Evolutionary conservation across 1,140 invertebrate species (phyloP).

Genomic region (Dreissena polymorpha): DNA sequence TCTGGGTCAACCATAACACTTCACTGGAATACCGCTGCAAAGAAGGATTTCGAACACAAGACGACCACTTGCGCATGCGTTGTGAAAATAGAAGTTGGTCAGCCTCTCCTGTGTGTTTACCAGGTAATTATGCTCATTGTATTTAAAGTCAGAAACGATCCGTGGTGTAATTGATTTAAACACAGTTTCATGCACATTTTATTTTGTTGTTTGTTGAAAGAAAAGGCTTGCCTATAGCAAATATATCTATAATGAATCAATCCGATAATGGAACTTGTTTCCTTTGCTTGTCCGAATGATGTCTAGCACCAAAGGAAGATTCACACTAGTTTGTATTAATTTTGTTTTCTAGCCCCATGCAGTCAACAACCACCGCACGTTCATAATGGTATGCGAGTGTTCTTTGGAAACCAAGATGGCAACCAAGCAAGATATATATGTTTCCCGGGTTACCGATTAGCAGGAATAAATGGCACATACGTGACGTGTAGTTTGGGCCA

Average conservation of each 20-base stretch:
- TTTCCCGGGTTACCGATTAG: constrained; percentile 92
- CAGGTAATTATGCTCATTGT: constrained; percentile 81
- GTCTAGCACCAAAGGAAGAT: no score
- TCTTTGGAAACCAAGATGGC: constrained; percentile 96
- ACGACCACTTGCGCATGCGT: constrained; percentile 84
- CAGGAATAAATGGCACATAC: constrained; percentile 51
- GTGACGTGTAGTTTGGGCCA: constrained; percentile 66
- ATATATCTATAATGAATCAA: no score
- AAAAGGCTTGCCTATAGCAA: no score
- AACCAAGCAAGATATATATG: constrained; percentile 95
- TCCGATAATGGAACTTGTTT: no score
- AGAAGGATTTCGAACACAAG: constrained; percentile 92
- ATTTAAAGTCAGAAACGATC: no score
- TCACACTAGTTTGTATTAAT: no score
- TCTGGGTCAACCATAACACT: constrained; percentile 91
- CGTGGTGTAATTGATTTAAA: no score
- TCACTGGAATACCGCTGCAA: constrained; percentile 91
- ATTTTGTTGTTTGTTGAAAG: no score
- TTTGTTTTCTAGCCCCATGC: constrained; percentile 85
- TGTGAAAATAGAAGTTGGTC: constrained; percentile 99
- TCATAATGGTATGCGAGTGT: constrained; percentile 96
- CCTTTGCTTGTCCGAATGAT: no score
- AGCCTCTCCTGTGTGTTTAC: constrained; percentile 93
- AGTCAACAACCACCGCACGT: constrained; percentile 93
- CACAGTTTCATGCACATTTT: no score